phyloP scores from a whole-genome alignment of 2,888 invertebrate species.

The Coelogynopora nodosa region DNA sequence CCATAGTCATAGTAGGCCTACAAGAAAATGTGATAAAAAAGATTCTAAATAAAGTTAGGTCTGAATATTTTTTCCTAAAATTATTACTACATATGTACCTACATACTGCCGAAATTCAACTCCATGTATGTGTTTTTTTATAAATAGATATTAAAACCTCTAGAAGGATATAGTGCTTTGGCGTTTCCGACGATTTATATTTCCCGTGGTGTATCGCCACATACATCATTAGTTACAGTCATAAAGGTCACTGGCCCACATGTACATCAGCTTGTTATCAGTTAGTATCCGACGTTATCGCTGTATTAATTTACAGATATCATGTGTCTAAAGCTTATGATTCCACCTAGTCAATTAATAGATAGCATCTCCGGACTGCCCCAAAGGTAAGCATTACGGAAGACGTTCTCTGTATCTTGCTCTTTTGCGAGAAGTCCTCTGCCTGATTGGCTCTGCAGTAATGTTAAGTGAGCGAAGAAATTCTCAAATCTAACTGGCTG shows the following conservation, averaged over 20 bases:
- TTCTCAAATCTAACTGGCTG: constrained; percentile 25
- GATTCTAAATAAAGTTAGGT: no score
- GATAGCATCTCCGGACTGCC: neutral
- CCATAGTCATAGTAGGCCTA: no score
- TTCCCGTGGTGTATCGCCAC: neutral
- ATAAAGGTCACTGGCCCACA: constrained; percentile 3
- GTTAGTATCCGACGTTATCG: neutral
- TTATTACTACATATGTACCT: no score
- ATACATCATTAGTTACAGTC: neutral
- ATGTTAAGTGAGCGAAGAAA: neutral
- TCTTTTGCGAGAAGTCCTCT: no score
- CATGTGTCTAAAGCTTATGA: neutral
- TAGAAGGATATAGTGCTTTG: neutral
- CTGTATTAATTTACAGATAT: neutral
- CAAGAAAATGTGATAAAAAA: no score
- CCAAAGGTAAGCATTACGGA: no score
- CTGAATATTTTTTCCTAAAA: no score
- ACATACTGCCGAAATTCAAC: no score
- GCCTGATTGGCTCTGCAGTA: neutral
- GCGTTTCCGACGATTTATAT: neutral
- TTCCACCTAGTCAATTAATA: neutral
- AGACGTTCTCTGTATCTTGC: no score
- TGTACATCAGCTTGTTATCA: neutral
- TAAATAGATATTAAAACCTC: no score
- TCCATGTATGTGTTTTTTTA: no score